Evolutionary conservation across 2,888 invertebrate species (phyloP).

Genomic region (Calameuta pallipes): DNA sequence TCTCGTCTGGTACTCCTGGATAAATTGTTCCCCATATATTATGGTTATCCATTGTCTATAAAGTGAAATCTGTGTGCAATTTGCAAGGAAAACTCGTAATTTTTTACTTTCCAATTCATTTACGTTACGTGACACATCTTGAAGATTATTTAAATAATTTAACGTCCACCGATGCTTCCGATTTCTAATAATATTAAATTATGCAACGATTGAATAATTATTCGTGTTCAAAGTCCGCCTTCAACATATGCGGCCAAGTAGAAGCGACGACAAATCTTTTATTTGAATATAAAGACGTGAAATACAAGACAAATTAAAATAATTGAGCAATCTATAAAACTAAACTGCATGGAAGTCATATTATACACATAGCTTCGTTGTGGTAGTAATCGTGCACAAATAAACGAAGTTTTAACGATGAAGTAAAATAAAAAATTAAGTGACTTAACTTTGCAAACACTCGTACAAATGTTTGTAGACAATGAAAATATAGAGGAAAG

Average conservation of each 20-base stretch:
- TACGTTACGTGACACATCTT: background rate
- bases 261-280: background rate
- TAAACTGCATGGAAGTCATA: background rate
- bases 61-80: constrained; percentile 2
- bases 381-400: background rate
- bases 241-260: background rate
- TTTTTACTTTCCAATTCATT: background rate
- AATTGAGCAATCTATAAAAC: background rate
- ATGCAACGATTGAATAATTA: background rate
- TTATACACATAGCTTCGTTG: background rate
- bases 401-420: background rate
- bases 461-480: background rate
- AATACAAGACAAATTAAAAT: background rate
- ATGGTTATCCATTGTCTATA: constrained; percentile 8
- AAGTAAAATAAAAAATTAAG: background rate
- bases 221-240: background rate
- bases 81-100: background rate
- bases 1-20: constrained; percentile 79
- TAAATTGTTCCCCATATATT: constrained; percentile 18
- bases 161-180: background rate
- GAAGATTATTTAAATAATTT: background rate
- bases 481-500: background rate
- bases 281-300: background rate
- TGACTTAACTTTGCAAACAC: background rate
- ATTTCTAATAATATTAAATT: background rate